Percentiles rank a stretch among this genome's conserved stretches.
Evolutionary conservation across 2,888 invertebrate genomes (phyloP).

Genomic region (Ormyrus labotus): DNA sequence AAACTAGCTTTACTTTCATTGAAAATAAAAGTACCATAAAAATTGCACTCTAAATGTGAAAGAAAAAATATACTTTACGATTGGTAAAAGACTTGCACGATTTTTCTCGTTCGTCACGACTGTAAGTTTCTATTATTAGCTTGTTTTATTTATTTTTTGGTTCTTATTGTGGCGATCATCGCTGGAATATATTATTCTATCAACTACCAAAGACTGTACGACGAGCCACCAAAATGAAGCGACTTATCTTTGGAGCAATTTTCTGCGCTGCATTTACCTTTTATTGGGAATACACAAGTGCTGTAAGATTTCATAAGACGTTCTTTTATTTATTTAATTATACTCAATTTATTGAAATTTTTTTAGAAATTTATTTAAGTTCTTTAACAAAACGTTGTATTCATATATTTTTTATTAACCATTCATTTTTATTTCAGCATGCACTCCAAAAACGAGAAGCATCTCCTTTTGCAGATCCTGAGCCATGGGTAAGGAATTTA

Average conservation of each 20-base stretch:
- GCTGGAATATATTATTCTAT: too few relatives aligned
- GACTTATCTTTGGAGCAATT: not conserved
- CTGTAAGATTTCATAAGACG: not conserved
- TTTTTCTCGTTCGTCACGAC: too few relatives aligned
- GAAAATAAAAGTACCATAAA: too few relatives aligned
- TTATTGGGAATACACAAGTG: not conserved
- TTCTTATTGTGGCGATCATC: too few relatives aligned
- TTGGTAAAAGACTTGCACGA: too few relatives aligned
- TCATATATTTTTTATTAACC: not conserved
- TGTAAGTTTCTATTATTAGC: too few relatives aligned
- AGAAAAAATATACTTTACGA: too few relatives aligned
- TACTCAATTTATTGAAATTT: not conserved
- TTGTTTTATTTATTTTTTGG: too few relatives aligned
- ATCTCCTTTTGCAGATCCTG: not conserved
- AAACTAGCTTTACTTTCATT: too few relatives aligned
- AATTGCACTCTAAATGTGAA: too few relatives aligned
- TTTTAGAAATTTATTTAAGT: not conserved
- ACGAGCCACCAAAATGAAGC: slow-evolving; percentile 6
- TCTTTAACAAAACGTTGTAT: too few relatives aligned
- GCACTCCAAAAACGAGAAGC: not conserved
- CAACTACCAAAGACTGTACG: too few relatives aligned
- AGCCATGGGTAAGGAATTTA: not conserved
- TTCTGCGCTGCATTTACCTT: not conserved
- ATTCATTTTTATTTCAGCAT: slow-evolving; percentile 4
- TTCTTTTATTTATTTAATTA: slow-evolving; percentile 1